Conservation (phyloP, 2,797 vertebrate genomes). For the Hypotaenidia okinawae region DNA sequence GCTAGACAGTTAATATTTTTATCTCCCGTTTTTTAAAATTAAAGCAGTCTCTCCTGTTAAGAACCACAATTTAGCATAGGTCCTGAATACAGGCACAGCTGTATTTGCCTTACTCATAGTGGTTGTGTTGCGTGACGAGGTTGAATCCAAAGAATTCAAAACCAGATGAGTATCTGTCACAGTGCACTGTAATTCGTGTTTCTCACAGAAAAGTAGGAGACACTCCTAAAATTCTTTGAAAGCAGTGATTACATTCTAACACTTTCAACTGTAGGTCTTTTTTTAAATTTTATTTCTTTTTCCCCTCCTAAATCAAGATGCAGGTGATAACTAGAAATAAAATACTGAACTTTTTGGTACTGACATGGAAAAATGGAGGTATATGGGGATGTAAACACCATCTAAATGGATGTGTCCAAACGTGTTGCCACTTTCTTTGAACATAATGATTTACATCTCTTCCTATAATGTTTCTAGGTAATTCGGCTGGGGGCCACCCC, state of each 20-base stretch:
- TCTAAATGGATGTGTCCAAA: not conserved
- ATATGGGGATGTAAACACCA: not conserved
- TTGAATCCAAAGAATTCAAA: not conserved
- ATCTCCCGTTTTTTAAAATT: not conserved
- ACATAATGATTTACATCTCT: not conserved
- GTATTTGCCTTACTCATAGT: not conserved
- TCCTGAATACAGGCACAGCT: not conserved
- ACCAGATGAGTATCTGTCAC: not conserved
- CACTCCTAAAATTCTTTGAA: not conserved
- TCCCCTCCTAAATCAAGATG: not conserved
- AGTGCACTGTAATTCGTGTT: not conserved
- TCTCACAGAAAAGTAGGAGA: not conserved
- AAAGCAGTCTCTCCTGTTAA: not conserved
- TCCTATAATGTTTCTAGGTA: constrained; percentile 77
- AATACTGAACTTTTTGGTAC: not conserved
- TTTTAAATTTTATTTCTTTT: not conserved
- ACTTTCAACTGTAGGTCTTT: not conserved
- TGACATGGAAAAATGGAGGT: not conserved
- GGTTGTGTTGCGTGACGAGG: not conserved
- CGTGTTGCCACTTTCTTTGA: not conserved
- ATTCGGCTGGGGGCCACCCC: constrained; percentile 79
- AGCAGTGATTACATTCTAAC: not conserved
- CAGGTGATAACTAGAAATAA: not conserved
- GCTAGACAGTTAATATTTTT: not conserved
- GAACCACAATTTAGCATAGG: not conserved